These are phyloP conservation scores for Bradysia coprophila DNA, from an alignment of 1,140 invertebrate genomes.

Conservation along the genomic window DNA sequence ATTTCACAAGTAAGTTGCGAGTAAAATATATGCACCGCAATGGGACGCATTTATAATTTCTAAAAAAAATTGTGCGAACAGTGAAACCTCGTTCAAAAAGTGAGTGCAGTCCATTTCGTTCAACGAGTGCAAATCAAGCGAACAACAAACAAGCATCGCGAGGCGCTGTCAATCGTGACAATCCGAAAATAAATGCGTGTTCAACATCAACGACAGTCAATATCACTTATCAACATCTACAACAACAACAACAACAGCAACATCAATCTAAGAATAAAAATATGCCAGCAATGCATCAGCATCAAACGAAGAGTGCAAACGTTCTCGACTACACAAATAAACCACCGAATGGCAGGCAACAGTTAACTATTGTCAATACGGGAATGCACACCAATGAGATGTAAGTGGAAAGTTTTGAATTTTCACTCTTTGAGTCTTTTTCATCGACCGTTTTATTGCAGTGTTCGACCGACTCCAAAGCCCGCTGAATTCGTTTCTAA, in stretches of 20 bases:
- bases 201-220: slow-evolving; percentile 3
- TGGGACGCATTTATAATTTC: no score
- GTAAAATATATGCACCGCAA: no score
- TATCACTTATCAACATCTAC: slow-evolving; percentile 2
- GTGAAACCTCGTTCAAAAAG: slow-evolving; percentile 24
- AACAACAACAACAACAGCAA: not conserved
- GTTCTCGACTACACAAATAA: not conserved
- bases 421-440: not conserved
- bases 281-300: not conserved
- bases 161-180: not conserved
- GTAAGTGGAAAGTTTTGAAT: slow-evolving; percentile 11
- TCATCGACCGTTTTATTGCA: slow-evolving; percentile 4
- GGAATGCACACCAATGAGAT: slow-evolving; percentile 24
- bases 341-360: slow-evolving; percentile 8
- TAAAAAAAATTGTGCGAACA: no score
- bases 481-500: slow-evolving; percentile 25
- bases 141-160: not conserved
- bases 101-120: slow-evolving; percentile 7
- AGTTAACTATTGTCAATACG: slow-evolving; percentile 6
- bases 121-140: not conserved
- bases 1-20: slow-evolving; percentile 1
- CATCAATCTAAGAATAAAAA: not conserved
- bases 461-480: slow-evolving; percentile 16
- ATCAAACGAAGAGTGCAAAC: not conserved
- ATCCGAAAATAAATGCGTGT: not conserved